Evolutionary conservation across 2,113 vertebrate species (phyloP), one percentile per base, ranked within the genome.

Genomic region (Dicaeum eximium): DNA sequence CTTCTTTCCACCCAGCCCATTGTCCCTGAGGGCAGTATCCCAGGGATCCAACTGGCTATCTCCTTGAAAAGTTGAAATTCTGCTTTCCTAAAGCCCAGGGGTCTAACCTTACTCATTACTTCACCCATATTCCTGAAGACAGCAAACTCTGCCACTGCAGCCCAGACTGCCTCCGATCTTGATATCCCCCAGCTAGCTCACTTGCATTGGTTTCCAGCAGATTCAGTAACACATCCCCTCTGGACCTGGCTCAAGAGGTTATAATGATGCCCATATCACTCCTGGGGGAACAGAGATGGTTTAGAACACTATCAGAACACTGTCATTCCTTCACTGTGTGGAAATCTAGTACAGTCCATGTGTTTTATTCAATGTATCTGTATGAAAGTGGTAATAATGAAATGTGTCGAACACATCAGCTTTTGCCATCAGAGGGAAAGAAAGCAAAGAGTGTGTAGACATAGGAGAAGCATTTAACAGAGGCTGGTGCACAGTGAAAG

Each of bases 391-490:
- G 6, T 37, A 53, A 67, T 40, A n/a, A 30, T 21, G 15, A 73
- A 80, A 62, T 11, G 14, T 42, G 33, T 19, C 0, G 0, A 73
- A 66, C n/a, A 40, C 6, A 42, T 50, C 35, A 58, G 27, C 11
- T 64, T 95, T 83, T 90, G 24, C 38, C 22, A 27, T 24, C 19
- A 44, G 57, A 79, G 21, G 31, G 82, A 72, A 86, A 48, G 7
- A 85, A 71, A 75, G 30, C 16, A 80, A 44, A 37, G 5, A 17
- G 8, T 33, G 6, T 60, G 44, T 47, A 75, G 66, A 64, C 13
- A 37, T 20, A 14, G 20, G 11, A 82, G 17, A 75, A 90, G 22
- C 44, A 72, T 66, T 74, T 87, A 42, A 74, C 15, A 72, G 30
- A 90, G 40, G 30, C 13, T 42, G 11, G 23, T 58, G 30, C 31